Evolutionary conservation across 2,888 invertebrate species (phyloP).

Genomic region (Parnassius orleans): DNA sequence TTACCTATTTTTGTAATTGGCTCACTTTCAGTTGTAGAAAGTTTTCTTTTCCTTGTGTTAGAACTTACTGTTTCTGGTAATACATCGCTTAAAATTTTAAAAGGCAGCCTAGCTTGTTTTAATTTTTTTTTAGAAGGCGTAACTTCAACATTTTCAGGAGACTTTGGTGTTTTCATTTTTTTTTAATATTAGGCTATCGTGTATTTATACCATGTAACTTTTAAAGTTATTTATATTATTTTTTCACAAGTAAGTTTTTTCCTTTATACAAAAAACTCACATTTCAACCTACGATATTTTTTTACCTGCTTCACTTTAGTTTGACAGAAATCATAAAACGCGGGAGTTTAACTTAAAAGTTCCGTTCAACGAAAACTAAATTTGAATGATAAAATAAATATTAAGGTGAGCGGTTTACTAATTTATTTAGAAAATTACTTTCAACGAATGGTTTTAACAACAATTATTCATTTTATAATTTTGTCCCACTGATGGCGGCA

Average conservation of each 20-base stretch:
- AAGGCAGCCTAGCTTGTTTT: conserved; percentile 83
- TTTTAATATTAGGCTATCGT: conserved; percentile 26
- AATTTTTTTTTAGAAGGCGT: conserved; percentile 80
- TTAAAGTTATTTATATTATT: too few species aligned
- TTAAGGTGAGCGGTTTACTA: too few species aligned
- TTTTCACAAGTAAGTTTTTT: not conserved
- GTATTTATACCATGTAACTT: too few species aligned
- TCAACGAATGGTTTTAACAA: too few species aligned
- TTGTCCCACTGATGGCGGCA: too few species aligned
- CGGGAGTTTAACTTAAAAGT: conserved; percentile 50
- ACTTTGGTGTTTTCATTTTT: conserved; percentile 68
- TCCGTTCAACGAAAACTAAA: conserved; percentile 6
- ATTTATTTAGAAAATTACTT: too few species aligned
- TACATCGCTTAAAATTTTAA: conserved; percentile 75
- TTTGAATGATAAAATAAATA: too few species aligned
- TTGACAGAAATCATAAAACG: conserved; percentile 58
- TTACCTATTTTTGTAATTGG: conserved; percentile 63
- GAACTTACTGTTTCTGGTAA: conserved; percentile 55
- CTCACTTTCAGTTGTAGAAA: conserved; percentile 60
- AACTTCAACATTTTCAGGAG: conserved; percentile 57
- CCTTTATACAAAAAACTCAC: conserved; percentile 35
- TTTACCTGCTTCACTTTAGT: conserved; percentile 17
- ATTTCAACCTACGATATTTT: conserved; percentile 29
- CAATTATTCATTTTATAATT: too few species aligned
- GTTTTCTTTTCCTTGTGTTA: conserved; percentile 67